phyloP scores from a whole-genome alignment of 2,888 invertebrate species.

The Cantharis nigra region DNA sequence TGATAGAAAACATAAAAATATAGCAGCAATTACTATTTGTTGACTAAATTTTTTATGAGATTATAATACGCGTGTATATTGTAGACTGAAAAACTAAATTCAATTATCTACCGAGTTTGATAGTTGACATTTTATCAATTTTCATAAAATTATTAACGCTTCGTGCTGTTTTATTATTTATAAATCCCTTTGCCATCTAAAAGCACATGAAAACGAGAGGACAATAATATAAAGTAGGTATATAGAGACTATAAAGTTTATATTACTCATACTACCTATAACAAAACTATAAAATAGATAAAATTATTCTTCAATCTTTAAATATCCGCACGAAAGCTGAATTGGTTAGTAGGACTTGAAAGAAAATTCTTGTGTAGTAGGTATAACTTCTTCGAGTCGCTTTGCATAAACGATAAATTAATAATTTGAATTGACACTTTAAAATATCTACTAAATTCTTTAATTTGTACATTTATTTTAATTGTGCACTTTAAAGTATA shows the following conservation, averaged over 20 bases:
- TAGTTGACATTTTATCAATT: slow-evolving; percentile 3
- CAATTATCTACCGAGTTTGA: not conserved
- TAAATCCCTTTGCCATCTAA: not conserved
- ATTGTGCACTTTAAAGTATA: not conserved
- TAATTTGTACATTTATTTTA: not conserved
- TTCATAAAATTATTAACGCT: slow-evolving; percentile 1
- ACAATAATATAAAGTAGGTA: not conserved
- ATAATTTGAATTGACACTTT: not conserved
- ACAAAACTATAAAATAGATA: not conserved
- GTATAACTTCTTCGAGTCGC: too few species aligned
- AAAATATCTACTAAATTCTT: not conserved
- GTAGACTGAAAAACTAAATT: not conserved
- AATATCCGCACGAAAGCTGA: not conserved
- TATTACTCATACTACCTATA: not conserved
- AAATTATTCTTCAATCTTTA: not conserved
- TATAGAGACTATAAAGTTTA: not conserved
- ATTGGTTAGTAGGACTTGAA: not conserved
- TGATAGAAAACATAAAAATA: not conserved
- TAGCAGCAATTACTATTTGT: not conserved
- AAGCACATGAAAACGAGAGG: not conserved
- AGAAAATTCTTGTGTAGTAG: not conserved
- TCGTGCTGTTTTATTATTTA: slow-evolving; percentile 1
- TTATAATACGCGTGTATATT: not conserved
- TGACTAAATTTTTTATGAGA: not conserved
- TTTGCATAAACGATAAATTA: not conserved